Conservation (phyloP, 1,140 invertebrate species). For the Drosophila pectinifera region DNA sequence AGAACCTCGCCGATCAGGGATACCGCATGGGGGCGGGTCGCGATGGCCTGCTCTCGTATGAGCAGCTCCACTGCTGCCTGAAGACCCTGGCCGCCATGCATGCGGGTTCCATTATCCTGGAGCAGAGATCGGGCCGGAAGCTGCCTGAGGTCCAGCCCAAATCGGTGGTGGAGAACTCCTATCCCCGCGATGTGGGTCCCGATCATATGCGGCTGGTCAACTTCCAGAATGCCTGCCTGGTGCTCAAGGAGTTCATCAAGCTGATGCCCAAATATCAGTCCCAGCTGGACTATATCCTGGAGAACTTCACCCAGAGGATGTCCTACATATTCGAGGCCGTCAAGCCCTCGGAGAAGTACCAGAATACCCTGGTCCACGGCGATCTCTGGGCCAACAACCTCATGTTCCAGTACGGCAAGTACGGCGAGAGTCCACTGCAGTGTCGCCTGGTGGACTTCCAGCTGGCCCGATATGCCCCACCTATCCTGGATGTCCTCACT, state of each 20-base stretch:
- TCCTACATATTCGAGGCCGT: conserved; percentile 84
- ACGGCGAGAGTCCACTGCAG: conserved; percentile 74
- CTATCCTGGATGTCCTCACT: conserved; percentile 86
- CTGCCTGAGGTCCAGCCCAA: conserved; percentile 85
- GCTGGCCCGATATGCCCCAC: conserved; percentile 86
- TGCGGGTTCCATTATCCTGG: conserved; percentile 86
- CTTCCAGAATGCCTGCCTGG: conserved; percentile 85
- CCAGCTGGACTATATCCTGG: conserved; percentile 68
- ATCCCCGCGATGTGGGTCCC: conserved; percentile 73
- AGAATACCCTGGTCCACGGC: conserved; percentile 87
- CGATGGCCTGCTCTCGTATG: conserved; percentile 84
- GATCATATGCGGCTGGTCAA: conserved; percentile 78
- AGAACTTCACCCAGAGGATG: conserved; percentile 81
- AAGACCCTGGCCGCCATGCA: conserved; percentile 86
- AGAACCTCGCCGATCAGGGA: conserved; percentile 84
- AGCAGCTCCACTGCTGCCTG: conserved; percentile 86
- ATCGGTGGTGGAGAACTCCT: conserved; percentile 86
- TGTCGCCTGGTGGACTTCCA: conserved; percentile 88
- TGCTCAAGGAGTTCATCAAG: conserved; percentile 85
- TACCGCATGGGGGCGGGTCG: conserved; percentile 80
- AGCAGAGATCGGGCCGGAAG: conserved; percentile 83
- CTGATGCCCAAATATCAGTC: conserved; percentile 71
- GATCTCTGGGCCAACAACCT: conserved; percentile 89
- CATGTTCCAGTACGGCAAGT: conserved; percentile 86
- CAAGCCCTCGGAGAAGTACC: conserved; percentile 85